These are phyloP conservation scores for Eutolmus rufibarbis DNA, from an alignment of 2,888 invertebrate genomes.

Conservation along the genomic window DNA sequence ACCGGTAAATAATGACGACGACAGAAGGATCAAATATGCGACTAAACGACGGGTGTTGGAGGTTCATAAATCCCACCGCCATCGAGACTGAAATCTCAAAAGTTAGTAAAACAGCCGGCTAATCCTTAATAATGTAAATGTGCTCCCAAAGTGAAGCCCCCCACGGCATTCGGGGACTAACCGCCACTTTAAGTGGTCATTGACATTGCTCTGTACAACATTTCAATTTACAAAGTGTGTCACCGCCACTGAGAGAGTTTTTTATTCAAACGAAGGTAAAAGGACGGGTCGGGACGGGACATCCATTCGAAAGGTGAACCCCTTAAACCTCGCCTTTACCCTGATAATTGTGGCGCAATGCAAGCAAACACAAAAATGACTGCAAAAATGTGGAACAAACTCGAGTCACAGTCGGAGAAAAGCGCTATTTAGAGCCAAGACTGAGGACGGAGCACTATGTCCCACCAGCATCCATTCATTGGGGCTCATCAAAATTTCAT, in stretches of 20 bases:
- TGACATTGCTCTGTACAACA: constrained; percentile 10
- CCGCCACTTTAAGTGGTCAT: constrained; percentile 32
- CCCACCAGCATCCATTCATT: not conserved
- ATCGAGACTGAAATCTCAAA: not conserved
- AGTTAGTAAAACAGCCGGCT: not conserved
- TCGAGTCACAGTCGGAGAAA: not conserved
- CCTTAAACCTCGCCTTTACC: not conserved
- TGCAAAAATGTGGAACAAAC: constrained; percentile 29
- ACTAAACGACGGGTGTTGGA: not conserved
- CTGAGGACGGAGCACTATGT: not conserved
- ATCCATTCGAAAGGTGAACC: not conserved
- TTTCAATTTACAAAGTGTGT: constrained; percentile 5
- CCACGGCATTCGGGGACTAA: not conserved
- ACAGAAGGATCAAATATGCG: not conserved
- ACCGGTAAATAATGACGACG: not conserved
- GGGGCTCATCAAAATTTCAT: constrained; percentile 34
- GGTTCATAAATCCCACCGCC: not conserved
- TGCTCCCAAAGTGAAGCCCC: not conserved
- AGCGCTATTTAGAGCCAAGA: not conserved
- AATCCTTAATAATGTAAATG: not conserved
- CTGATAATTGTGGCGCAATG: not conserved
- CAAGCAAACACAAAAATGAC: constrained; percentile 26
- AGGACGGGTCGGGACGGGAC: not conserved
- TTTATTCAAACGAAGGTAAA: not conserved
- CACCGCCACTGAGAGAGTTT: not conserved